Percentiles rank a stretch among this genome's conserved stretches.
phyloP scores from a whole-genome alignment of 2,797 vertebrate genomes.

The Staurois parvus region DNA sequence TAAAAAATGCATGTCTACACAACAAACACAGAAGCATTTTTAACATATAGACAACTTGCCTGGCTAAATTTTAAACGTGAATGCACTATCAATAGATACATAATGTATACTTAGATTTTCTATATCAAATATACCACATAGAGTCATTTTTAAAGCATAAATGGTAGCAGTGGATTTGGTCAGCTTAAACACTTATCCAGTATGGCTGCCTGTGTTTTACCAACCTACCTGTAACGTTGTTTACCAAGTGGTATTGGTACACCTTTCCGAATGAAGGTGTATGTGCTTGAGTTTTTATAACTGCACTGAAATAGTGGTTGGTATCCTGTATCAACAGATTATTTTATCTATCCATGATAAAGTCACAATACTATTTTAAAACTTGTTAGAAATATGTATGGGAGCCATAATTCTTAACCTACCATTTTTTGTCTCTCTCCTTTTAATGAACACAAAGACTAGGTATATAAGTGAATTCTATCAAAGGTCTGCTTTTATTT shows the following conservation, averaged over 20 bases:
- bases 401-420: not conserved
- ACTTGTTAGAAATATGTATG: not conserved
- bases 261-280: not conserved
- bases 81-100: constrained; percentile 54
- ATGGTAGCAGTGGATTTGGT: not conserved
- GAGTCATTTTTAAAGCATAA: constrained; percentile 5
- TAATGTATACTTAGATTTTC: constrained; percentile 42
- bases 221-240: not conserved
- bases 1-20: constrained; percentile 55
- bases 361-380: not conserved
- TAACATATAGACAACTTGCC: constrained; percentile 49
- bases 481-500: not conserved
- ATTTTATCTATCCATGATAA: not conserved
- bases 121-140: constrained; percentile 22
- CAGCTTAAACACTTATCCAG: not conserved
- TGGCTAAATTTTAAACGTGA: constrained; percentile 51
- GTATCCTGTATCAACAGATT: not conserved
- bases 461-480: not conserved
- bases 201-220: not conserved
- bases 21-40: constrained; percentile 39
- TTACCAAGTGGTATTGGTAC: not conserved
- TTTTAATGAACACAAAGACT: not conserved
- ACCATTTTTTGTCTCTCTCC: not conserved
- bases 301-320: not conserved
- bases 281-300: not conserved